A percentile compares a stretch with the other conserved stretches of the same genome.
These are phyloP conservation scores for Rhegmatorhina hoffmannsi DNA, from an alignment of 2,113 vertebrate species.

Conservation along the genomic window DNA sequence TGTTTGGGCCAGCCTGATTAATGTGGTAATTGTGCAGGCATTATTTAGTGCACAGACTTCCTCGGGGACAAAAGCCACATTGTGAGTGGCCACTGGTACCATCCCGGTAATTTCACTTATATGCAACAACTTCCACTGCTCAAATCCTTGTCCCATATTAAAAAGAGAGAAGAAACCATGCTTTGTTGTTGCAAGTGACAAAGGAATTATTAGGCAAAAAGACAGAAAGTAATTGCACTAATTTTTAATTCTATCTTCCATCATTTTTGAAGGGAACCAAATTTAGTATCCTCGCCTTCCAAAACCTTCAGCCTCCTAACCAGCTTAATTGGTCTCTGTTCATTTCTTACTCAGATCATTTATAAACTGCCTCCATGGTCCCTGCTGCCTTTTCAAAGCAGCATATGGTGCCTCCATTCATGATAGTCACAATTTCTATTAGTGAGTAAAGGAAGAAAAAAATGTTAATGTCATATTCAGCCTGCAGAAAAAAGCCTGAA, in stretches of 20 bases:
- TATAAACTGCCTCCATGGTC: constrained; percentile 41
- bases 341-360: constrained; percentile 64
- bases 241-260: constrained; percentile 13
- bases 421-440: constrained; percentile 49
- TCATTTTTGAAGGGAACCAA: constrained; percentile 1
- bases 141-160: background rate
- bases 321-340: constrained; percentile 62
- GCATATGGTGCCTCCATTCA: constrained; percentile 60
- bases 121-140: background rate
- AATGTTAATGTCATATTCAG: background rate
- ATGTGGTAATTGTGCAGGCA: constrained; percentile 7
- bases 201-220: background rate
- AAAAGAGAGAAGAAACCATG: background rate
- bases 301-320: constrained; percentile 33
- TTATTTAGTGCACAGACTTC: constrained; percentile 38
- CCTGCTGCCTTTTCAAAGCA: constrained; percentile 62
- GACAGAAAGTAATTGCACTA: background rate
- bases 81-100: background rate
- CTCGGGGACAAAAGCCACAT: constrained; percentile 44
- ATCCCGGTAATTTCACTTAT: background rate
- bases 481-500: constrained; percentile 2
- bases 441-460: constrained; percentile 30
- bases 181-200: background rate
- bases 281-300: background rate
- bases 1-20: constrained; percentile 37